These are phyloP conservation scores for Oceanodroma leucorhoa DNA, from an alignment of 2,797 vertebrate species.

Conservation along the genomic window DNA sequence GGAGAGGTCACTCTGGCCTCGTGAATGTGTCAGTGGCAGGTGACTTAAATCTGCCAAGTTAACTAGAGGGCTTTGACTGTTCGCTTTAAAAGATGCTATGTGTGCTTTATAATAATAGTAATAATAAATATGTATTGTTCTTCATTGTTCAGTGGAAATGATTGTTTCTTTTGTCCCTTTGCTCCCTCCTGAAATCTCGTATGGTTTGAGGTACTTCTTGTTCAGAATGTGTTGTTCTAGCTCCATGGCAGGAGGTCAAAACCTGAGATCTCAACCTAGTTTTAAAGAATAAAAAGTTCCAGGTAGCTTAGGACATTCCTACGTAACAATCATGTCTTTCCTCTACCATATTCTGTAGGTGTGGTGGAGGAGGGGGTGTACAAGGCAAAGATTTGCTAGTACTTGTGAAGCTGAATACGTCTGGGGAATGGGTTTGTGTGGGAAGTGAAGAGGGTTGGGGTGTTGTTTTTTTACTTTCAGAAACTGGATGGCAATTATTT, in stretches of 20 bases:
- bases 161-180: neutral
- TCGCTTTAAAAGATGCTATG: neutral
- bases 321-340: neutral
- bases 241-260: neutral
- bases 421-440: neutral
- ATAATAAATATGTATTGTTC: neutral
- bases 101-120: neutral
- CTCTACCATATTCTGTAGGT: neutral
- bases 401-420: neutral
- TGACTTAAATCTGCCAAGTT: neutral
- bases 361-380: neutral
- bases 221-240: neutral
- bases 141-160: neutral
- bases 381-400: neutral
- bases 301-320: neutral
- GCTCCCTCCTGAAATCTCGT: neutral
- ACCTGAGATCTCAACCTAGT: neutral
- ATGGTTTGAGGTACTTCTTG: neutral
- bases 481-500: constrained; percentile 1
- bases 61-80: neutral
- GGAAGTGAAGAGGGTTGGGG: neutral
- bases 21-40: neutral
- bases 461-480: neutral
- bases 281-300: neutral
- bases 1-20: neutral